Base-by-base conservation (phyloP, 2,888 invertebrate genomes). In the Philhelius pedissequus region DNA sequence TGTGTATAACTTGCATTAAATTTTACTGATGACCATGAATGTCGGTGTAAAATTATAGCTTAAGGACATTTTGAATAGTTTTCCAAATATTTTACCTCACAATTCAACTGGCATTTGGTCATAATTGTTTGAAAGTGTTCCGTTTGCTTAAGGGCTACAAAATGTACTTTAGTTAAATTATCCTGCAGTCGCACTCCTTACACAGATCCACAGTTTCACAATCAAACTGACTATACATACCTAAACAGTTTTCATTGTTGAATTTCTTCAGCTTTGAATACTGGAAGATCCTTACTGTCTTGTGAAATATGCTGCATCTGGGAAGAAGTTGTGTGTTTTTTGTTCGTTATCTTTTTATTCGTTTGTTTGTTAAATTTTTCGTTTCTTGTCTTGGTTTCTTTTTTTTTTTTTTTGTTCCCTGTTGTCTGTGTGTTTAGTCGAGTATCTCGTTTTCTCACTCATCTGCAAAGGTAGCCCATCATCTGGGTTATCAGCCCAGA, bases 401-500 rank as follows among this genome's bases (percentile, higher is more conserved):
- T 48, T 30, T 30, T 62, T 30, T 27, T 48, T 30, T 48, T n/a
- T 8, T 11, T 11, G 13, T 20, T 30, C 4, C 5, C 32, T 62
- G 18, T 20, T 20, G n/a, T 58, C 11, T 52, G 15, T 22, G 43
- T 43, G 54, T 18, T n/a, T n/a, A 35, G 54, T 66, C n/a, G 52
- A 18, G 20, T 50, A 27, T 62, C 22, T 60, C 66, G 50, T 48
- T 56, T 74, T 62, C 71, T 58, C 64, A 64, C 66, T 80, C 69
- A 69, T 80, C 75, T 75, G 43, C 52, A 1, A 52, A 52, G 52
- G 15, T 52, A 81, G 81, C 60, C 71, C 77, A 77, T 76, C 71
- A 82, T 82, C 77, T 77, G 43, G 73, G 82, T 82, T 82, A 82
- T 82, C 82, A 78, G 82, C 69, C 50, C 40, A 48, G 71, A 27